These are phyloP conservation scores for Odontothrips loti DNA, from an alignment of 2,888 invertebrate species.

Conservation along the genomic window DNA sequence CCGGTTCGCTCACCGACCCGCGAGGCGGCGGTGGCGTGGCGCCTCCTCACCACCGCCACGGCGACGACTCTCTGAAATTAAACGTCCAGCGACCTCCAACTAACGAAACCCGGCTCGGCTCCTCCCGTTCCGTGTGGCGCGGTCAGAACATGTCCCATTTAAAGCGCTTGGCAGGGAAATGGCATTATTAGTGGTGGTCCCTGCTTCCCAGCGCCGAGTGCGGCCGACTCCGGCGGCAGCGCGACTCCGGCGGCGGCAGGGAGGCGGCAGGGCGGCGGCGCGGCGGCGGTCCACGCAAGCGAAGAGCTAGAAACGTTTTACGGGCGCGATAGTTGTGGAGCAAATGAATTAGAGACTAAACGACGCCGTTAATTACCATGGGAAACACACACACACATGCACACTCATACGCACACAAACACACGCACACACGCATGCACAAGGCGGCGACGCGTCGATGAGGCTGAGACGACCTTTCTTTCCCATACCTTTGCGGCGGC, in stretches of 20 bases:
- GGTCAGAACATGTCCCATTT: conserved; percentile 22
- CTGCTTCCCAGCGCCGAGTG: neutral
- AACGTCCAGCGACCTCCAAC: neutral
- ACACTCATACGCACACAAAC: no score
- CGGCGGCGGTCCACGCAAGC: conserved; percentile 1
- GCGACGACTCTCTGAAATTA: neutral
- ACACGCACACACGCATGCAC: no score
- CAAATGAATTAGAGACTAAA: conserved; percentile 20
- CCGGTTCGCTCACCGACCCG: no score
- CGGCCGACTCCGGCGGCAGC: neutral
- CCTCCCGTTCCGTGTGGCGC: conserved; percentile 20
- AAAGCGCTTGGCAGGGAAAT: conserved; percentile 10
- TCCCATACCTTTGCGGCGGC: no score
- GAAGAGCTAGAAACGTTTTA: neutral
- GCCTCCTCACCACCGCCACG: no score
- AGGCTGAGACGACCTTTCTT: no score
- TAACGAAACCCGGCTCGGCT: neutral
- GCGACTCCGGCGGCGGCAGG: neutral
- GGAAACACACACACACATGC: neutral
- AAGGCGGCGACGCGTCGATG: no score
- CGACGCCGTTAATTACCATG: conserved; percentile 13
- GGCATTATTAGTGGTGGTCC: conserved; percentile 14
- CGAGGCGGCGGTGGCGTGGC: no score
- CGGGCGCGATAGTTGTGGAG: conserved; percentile 11
- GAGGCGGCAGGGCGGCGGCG: neutral